Conservation (phyloP, 2,888 invertebrate genomes). For the Candidula unifasciata region DNA sequence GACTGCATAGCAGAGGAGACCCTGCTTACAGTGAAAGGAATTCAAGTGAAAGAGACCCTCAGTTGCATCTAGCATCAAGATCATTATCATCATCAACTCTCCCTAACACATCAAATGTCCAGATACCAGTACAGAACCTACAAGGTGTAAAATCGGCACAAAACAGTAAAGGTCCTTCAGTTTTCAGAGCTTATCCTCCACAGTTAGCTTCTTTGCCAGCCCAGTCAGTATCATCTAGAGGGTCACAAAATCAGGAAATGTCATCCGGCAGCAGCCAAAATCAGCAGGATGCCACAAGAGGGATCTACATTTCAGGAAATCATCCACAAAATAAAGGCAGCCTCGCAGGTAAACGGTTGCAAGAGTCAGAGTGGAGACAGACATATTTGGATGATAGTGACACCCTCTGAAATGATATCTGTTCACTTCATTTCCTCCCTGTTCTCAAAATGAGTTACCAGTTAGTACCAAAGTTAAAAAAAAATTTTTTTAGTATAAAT, state of each 20-base stretch:
- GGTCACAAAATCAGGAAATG: neutral
- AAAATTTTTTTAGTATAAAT: too few species aligned
- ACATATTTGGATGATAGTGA: slow-evolving; percentile 55
- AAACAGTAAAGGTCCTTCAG: slow-evolving; percentile 28
- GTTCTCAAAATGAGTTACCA: too few species aligned
- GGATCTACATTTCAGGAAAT: neutral
- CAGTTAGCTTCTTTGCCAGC: slow-evolving; percentile 35
- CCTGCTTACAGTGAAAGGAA: slow-evolving; percentile 11
- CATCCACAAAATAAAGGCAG: neutral
- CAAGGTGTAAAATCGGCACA: neutral
- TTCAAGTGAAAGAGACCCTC: slow-evolving; percentile 22
- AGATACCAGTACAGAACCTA: neutral
- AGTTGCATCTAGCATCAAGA: neutral
- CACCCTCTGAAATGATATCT: slow-evolving; percentile 28
- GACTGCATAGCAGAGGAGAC: slow-evolving; percentile 11
- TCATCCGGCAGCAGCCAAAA: neutral
- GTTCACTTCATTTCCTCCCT: neutral
- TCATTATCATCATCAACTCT: slow-evolving; percentile 32
- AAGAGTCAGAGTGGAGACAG: slow-evolving; percentile 51
- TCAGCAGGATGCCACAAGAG: slow-evolving; percentile 23
- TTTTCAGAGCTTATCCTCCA: slow-evolving; percentile 50
- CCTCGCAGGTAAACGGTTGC: slow-evolving; percentile 7
- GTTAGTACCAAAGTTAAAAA: too few species aligned
- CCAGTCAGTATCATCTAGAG: slow-evolving; percentile 22
- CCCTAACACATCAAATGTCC: slow-evolving; percentile 15